Evolutionary conservation across 1,140 invertebrate genomes (phyloP).

Genomic region (Agrypnia vestita): DNA sequence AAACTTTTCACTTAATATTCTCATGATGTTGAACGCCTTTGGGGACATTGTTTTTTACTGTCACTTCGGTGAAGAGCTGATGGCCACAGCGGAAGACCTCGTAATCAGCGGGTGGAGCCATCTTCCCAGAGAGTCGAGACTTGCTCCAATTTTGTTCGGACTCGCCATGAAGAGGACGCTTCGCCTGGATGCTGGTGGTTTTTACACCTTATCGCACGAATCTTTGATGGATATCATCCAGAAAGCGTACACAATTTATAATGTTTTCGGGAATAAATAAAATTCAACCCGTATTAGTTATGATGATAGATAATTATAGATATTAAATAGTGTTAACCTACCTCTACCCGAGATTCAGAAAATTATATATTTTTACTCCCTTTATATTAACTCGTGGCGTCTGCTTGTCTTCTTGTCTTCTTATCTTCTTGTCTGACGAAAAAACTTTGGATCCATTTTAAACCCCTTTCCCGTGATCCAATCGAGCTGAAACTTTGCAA

Average conservation of each 20-base stretch:
- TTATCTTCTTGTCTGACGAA: no score
- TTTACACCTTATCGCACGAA: slow-evolving; percentile 45
- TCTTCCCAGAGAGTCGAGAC: slow-evolving; percentile 20
- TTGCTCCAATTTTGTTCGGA: slow-evolving; percentile 20
- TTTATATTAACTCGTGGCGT: no score
- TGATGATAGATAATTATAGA: no score
- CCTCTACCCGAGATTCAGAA: no score
- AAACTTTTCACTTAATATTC: slow-evolving; percentile 24
- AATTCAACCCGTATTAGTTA: no score
- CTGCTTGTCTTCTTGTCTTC: no score
- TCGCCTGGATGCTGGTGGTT: slow-evolving; percentile 27
- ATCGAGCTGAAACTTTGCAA: no score
- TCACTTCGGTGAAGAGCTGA: slow-evolving; percentile 47
- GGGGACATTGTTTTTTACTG: slow-evolving; percentile 50
- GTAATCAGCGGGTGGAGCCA: slow-evolving; percentile 14
- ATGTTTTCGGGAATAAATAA: slow-evolving; percentile 40
- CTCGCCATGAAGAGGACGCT: slow-evolving; percentile 17
- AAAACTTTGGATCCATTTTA: no score
- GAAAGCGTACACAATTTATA: slow-evolving; percentile 52
- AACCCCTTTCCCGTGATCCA: no score
- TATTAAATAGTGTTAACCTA: no score
- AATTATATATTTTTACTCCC: no score
- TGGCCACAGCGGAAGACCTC: slow-evolving; percentile 19
- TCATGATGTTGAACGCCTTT: slow-evolving; percentile 39
- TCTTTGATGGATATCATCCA: slow-evolving; percentile 41